Evolutionary conservation across 2,888 invertebrate genomes (phyloP).

Genomic region (Trichopoda pennipes): DNA sequence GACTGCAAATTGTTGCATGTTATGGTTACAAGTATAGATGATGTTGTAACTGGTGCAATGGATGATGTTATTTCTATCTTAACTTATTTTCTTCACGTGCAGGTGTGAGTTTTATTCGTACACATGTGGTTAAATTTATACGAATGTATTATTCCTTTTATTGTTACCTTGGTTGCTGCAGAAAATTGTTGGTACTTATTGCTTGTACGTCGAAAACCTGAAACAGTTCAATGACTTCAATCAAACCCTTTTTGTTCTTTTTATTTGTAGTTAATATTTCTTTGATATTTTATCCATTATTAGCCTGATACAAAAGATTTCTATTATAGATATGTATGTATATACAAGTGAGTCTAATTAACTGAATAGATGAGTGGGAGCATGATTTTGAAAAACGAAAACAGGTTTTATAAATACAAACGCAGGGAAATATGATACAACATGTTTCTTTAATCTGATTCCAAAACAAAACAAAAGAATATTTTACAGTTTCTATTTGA

Average conservation of each 20-base stretch:
- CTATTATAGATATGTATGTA: neutral
- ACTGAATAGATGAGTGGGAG: constrained; percentile 26
- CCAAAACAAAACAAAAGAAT: neutral
- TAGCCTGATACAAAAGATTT: constrained; percentile 24
- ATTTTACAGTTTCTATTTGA: constrained; percentile 11
- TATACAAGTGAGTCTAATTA: constrained; percentile 1
- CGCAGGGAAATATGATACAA: constrained; percentile 8
- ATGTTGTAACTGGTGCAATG: constrained; percentile 34
- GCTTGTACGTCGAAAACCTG: constrained; percentile 52
- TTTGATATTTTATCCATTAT: constrained; percentile 40
- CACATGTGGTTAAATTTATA: constrained; percentile 3
- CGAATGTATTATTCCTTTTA: constrained; percentile 34
- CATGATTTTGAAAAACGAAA: constrained; percentile 11
- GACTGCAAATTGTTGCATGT: constrained; percentile 43
- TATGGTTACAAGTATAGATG: constrained; percentile 21
- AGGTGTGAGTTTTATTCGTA: neutral
- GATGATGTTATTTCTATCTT: constrained; percentile 35
- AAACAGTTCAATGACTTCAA: constrained; percentile 66
- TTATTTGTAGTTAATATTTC: constrained; percentile 15
- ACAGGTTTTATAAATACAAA: constrained; percentile 7
- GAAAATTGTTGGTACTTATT: constrained; percentile 22
- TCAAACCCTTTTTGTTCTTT: constrained; percentile 49
- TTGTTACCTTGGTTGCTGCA: constrained; percentile 32
- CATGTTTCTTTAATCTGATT: constrained; percentile 5
- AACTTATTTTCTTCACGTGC: constrained; percentile 10